These are phyloP conservation scores for Phenacoccus solenopsis DNA, from an alignment of 1,140 invertebrate genomes.

Conservation along the genomic window DNA sequence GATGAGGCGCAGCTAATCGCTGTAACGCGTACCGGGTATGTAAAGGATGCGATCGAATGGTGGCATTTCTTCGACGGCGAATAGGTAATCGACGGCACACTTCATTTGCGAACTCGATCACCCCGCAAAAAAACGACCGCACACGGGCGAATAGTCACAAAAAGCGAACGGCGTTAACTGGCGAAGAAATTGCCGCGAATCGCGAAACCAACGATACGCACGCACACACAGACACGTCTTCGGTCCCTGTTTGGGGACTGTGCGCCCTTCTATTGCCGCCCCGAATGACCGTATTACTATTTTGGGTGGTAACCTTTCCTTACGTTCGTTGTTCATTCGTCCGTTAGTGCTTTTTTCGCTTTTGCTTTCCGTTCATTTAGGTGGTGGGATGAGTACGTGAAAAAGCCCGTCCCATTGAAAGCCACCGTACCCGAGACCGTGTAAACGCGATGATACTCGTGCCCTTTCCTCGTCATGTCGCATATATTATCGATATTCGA, in stretches of 20 bases:
- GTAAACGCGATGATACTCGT: no score
- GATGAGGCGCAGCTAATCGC: no score
- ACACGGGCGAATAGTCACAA: not conserved
- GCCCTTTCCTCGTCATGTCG: no score
- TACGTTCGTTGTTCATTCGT: not conserved
- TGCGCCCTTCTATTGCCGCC: not conserved
- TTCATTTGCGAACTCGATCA: not conserved
- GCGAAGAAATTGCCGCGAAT: not conserved
- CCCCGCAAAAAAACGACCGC: not conserved
- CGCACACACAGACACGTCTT: no score
- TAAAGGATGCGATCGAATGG: not conserved
- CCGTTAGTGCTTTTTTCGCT: slow-evolving; percentile 10
- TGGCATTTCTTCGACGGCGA: not conserved
- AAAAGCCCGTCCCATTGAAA: not conserved
- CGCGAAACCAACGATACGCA: no score
- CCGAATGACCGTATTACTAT: slow-evolving; percentile 9
- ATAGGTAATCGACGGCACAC: no score
- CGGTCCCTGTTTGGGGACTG: not conserved
- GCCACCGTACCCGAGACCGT: no score
- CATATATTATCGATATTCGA: not conserved
- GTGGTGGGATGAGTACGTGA: not conserved
- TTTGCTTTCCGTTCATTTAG: not conserved
- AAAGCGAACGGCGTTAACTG: not conserved
- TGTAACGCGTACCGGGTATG: no score
- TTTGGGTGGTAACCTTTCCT: slow-evolving; percentile 14